phyloP scores from a whole-genome alignment of 2,797 vertebrate species.

The Poliocrania exsul region DNA sequence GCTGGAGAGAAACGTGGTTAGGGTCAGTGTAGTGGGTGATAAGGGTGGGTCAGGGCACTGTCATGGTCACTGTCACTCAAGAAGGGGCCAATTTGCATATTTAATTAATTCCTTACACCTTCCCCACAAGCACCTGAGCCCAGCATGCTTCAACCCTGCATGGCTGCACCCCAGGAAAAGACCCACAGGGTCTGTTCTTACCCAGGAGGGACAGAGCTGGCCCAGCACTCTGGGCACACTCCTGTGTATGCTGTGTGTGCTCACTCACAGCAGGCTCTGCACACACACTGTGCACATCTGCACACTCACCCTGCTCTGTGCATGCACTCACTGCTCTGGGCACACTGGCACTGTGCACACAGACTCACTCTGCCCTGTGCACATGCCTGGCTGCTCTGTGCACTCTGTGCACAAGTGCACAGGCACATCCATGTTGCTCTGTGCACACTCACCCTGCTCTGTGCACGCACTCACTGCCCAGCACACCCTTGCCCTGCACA shows the following conservation, averaged over 20 bases:
- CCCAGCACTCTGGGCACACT: rapidly evolving
- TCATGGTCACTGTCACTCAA: rapidly evolving
- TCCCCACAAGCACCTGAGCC: no score
- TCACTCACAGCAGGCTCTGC: background rate
- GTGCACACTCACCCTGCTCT: background rate
- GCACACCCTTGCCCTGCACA: no score
- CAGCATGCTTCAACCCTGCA: background rate
- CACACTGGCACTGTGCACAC: background rate
- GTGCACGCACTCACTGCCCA: no score
- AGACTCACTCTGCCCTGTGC: background rate
- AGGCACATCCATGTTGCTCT: no score
- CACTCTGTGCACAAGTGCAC: no score
- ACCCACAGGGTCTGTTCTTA: background rate
- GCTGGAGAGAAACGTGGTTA: background rate
- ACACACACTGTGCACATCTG: background rate
- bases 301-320: background rate
- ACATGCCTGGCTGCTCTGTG: rapidly evolving
- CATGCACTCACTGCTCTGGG: background rate
- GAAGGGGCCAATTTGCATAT: background rate
- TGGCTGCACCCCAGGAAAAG: rapidly evolving
- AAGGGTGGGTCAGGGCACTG: background rate
- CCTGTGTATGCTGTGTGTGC: background rate
- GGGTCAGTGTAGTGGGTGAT: background rate
- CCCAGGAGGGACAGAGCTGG: background rate
- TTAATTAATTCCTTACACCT: background rate